phyloP scores from a whole-genome alignment of 1,140 invertebrate species.

The Nymphalis io region DNA sequence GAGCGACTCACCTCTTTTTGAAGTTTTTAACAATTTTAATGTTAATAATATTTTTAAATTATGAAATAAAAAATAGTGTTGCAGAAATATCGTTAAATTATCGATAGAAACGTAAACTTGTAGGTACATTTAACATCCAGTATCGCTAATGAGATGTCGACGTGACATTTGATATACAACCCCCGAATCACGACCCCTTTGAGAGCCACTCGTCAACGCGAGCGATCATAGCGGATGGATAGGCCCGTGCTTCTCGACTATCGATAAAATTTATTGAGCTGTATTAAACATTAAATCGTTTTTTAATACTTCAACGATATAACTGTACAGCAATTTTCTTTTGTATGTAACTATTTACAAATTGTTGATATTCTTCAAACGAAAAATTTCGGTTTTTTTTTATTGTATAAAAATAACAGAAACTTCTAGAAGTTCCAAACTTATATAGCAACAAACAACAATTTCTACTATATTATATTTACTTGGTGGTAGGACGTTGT shows the following conservation, averaged over 20 bases:
- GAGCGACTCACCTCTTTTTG: no score
- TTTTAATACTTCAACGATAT: no score
- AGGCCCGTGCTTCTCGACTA: background rate
- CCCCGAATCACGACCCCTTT: conserved; percentile 33
- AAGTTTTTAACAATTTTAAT: no score
- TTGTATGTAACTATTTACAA: no score
- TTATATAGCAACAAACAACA: background rate
- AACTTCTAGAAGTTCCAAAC: background rate
- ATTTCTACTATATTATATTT: background rate
- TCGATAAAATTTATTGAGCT: background rate
- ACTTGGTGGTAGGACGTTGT: no score
- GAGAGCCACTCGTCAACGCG: conserved; percentile 28
- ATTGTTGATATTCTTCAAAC: background rate
- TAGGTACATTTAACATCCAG: conserved; percentile 27
- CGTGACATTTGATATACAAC: conserved; percentile 32
- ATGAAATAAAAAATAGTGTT: background rate
- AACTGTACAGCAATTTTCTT: no score
- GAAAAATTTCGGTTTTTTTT: background rate
- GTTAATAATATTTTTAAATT: background rate
- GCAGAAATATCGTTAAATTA: conserved; percentile 3
- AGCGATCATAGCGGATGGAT: conserved; percentile 15
- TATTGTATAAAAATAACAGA: background rate
- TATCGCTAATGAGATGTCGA: conserved; percentile 36
- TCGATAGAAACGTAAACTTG: conserved; percentile 23
- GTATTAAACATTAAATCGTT: no score